These are phyloP conservation scores for Acronicta alni DNA, from an alignment of 2,888 invertebrate genomes.

Conservation along the genomic window DNA sequence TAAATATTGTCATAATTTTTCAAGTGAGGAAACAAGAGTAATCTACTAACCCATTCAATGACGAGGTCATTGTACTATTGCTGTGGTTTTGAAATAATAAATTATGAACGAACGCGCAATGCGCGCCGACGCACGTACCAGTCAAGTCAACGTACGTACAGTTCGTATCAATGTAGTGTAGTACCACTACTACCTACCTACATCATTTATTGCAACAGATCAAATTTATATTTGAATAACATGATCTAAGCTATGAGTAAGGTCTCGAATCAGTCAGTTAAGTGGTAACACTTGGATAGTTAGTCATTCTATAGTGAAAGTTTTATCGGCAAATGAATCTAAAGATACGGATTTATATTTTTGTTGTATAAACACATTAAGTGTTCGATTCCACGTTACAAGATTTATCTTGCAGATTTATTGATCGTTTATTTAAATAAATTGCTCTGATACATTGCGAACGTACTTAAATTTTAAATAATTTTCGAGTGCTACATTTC, in stretches of 20 bases:
- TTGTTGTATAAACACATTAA: slow-evolving; percentile 38
- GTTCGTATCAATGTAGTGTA: slow-evolving; percentile 3
- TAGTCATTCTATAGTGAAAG: slow-evolving; percentile 28
- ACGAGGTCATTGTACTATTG: slow-evolving; percentile 72
- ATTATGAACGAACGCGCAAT: slow-evolving; percentile 45
- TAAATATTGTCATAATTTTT: slow-evolving; percentile 44
- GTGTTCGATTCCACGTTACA: slow-evolving; percentile 12
- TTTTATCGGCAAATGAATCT: slow-evolving; percentile 35
- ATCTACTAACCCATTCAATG: slow-evolving; percentile 63
- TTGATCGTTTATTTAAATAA: slow-evolving; percentile 49
- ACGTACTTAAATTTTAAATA: slow-evolving; percentile 8
- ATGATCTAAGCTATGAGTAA: no score
- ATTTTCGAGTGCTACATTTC: slow-evolving; percentile 25
- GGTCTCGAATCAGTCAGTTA: slow-evolving; percentile 5
- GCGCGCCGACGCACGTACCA: slow-evolving; percentile 62
- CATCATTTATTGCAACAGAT: slow-evolving; percentile 29
- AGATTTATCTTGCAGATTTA: slow-evolving; percentile 45
- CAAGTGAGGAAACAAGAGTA: slow-evolving; percentile 61
- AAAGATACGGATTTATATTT: slow-evolving; percentile 30
- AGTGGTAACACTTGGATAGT: slow-evolving; percentile 11
- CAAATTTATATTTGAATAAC: not conserved
- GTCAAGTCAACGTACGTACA: slow-evolving; percentile 41
- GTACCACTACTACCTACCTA: no score
- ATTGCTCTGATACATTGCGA: slow-evolving; percentile 30
- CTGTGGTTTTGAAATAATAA: slow-evolving; percentile 68